These are phyloP conservation scores for Etheostoma cragini DNA, from an alignment of 2,113 vertebrate genomes.

Conservation along the genomic window DNA sequence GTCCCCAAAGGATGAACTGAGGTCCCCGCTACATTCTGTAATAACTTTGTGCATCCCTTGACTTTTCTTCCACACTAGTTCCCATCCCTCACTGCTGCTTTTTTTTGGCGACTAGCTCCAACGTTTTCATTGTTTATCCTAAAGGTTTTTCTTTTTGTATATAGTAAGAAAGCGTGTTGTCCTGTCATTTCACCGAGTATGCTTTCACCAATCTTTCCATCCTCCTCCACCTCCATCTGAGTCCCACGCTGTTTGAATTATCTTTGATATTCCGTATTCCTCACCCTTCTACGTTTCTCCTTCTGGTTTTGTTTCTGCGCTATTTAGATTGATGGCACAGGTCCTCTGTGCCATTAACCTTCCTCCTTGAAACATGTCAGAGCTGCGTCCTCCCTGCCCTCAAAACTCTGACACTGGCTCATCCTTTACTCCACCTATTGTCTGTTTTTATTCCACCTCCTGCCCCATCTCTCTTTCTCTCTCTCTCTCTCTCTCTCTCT, in stretches of 20 bases:
- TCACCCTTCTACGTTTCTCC: background rate
- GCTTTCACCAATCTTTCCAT: background rate
- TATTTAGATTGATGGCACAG: conserved; percentile 64
- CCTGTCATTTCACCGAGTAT: background rate
- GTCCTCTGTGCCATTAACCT: conserved; percentile 70
- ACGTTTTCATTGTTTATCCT: background rate
- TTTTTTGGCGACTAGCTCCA: background rate
- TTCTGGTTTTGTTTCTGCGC: conserved; percentile 10
- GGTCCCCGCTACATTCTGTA: no score
- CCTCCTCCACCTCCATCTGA: conserved; percentile 3
- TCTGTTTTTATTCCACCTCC: conserved; percentile 43
- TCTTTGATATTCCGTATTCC: conserved; percentile 16
- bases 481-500: conserved; percentile 12
- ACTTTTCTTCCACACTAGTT: background rate
- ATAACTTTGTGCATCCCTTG: background rate
- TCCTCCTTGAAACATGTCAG: conserved; percentile 58
- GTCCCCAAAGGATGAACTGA: background rate
- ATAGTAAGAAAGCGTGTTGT: background rate
- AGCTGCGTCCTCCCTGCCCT: conserved; percentile 43
- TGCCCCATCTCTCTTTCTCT: conserved; percentile 8
- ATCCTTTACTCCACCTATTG: conserved; percentile 49
- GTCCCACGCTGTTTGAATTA: conserved; percentile 10
- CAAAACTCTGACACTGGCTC: conserved; percentile 52
- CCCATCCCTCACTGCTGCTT: background rate
- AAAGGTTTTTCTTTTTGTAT: background rate